Conservation (phyloP, 2,113 vertebrate genomes). For the Stomatorhinus ivindoensis region DNA sequence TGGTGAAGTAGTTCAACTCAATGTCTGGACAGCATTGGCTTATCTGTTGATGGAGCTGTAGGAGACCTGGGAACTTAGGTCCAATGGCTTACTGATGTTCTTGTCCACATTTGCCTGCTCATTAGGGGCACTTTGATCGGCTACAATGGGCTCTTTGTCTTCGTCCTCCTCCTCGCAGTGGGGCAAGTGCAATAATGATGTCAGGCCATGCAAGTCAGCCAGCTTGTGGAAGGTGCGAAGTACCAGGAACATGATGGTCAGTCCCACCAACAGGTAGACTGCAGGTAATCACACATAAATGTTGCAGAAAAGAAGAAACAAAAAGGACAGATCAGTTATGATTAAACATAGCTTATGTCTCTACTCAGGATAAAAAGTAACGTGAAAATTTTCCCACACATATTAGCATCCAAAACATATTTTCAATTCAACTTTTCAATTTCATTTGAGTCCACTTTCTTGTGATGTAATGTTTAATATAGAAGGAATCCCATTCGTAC, state of each 20-base stretch:
- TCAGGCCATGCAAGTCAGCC: conserved; percentile 72
- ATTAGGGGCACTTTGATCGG: background rate
- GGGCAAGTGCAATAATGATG: conserved; percentile 68
- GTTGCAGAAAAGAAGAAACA: background rate
- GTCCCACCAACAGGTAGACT: conserved; percentile 76
- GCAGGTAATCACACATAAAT: background rate
- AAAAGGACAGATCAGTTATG: background rate
- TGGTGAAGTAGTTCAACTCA: background rate
- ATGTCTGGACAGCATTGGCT: background rate
- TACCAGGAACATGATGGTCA: conserved; percentile 75
- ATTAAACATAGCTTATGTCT: background rate
- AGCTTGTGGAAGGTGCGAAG: conserved; percentile 71
- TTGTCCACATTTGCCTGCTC: conserved; percentile 4
- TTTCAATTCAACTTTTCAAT: background rate
- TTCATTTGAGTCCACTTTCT: too few species aligned
- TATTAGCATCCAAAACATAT: background rate
- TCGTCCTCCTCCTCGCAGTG: conserved; percentile 40
- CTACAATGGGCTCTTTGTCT: conserved; percentile 52
- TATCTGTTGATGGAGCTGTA: conserved; percentile 67
- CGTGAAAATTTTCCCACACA: background rate
- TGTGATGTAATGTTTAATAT: background rate
- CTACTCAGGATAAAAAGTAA: background rate
- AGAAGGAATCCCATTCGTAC: background rate
- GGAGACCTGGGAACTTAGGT: conserved; percentile 42
- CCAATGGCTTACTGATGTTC: conserved; percentile 36